These are phyloP conservation scores for Adelges cooleyi DNA, from an alignment of 1,140 invertebrate species.

Conservation along the genomic window DNA sequence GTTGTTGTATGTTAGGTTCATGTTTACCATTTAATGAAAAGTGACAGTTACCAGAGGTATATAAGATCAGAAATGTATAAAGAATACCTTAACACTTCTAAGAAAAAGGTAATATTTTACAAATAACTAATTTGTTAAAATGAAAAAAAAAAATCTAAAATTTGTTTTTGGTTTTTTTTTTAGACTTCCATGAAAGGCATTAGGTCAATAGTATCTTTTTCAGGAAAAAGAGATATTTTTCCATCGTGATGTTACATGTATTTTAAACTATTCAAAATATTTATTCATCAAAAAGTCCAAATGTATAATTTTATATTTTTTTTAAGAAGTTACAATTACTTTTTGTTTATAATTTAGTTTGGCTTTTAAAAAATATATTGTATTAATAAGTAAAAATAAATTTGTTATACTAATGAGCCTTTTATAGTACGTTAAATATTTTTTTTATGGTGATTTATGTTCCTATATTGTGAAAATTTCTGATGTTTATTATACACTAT, in stretches of 20 bases:
- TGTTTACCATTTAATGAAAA: constrained; percentile 99
- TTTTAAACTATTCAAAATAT: constrained; percentile 1
- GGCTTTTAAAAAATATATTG: neutral
- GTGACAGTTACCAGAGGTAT: constrained; percentile 95
- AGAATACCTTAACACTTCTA: constrained; percentile 87
- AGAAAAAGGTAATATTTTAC: constrained; percentile 70
- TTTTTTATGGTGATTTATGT: neutral
- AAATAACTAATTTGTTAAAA: neutral
- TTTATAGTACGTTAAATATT: no score
- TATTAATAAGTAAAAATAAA: no score
- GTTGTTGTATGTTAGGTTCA: constrained; percentile 68
- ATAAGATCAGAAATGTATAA: constrained; percentile 98
- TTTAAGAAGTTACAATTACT: neutral
- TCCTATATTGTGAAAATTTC: constrained; percentile 14
- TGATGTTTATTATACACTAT: constrained; percentile 7
- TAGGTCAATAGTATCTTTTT: constrained; percentile 72
- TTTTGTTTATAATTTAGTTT: neutral
- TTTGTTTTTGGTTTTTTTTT: constrained; percentile 33
- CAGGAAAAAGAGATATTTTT: constrained; percentile 35
- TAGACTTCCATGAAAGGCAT: constrained; percentile 80
- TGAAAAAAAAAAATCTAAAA: neutral
- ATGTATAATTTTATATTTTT: constrained; percentile 5
- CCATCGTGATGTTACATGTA: constrained; percentile 13
- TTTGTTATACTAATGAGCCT: no score
- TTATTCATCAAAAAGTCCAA: constrained; percentile 9